Percentiles rank a stretch among this genome's conserved stretches.
Evolutionary conservation across 2,113 vertebrate genomes (phyloP).

Genomic region (Speoplatyrhinus poulsoni): DNA sequence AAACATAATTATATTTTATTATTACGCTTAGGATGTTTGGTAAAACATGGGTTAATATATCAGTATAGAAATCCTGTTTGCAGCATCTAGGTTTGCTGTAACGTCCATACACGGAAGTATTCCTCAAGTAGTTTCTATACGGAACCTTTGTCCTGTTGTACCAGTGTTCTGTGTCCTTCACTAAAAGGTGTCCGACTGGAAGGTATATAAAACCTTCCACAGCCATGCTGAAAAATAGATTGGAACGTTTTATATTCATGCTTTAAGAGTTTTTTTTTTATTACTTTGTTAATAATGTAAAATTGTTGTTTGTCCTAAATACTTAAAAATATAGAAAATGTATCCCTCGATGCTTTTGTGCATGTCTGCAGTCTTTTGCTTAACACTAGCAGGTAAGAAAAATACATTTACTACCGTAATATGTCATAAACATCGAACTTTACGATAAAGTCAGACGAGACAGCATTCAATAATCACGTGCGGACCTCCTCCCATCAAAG

Average conservation of each 20-base stretch:
- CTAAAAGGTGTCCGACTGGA: slow-evolving; percentile 27
- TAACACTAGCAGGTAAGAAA: slow-evolving; percentile 48
- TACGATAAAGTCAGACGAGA: neutral
- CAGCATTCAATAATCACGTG: no score
- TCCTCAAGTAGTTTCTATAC: neutral
- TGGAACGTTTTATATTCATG: neutral
- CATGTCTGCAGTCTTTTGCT: slow-evolving; percentile 18
- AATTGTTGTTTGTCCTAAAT: neutral
- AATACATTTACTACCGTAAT: neutral
- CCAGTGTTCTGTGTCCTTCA: neutral
- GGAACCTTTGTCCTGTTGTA: slow-evolving; percentile 20
- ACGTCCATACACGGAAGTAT: no score
- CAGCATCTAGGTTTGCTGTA: no score
- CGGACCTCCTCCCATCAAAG: no score
- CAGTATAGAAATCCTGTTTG: no score
- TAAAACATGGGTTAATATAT: no score
- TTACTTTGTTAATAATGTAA: neutral
- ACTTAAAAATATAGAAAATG: slow-evolving; percentile 13
- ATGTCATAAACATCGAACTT: neutral
- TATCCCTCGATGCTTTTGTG: neutral
- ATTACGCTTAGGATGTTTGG: no score
- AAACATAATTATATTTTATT: no score
- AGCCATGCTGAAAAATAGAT: neutral
- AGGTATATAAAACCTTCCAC: no score
- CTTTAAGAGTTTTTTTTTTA: neutral